Conservation (phyloP, 2,797 vertebrate genomes). For the Sebastes oblongus region DNA sequence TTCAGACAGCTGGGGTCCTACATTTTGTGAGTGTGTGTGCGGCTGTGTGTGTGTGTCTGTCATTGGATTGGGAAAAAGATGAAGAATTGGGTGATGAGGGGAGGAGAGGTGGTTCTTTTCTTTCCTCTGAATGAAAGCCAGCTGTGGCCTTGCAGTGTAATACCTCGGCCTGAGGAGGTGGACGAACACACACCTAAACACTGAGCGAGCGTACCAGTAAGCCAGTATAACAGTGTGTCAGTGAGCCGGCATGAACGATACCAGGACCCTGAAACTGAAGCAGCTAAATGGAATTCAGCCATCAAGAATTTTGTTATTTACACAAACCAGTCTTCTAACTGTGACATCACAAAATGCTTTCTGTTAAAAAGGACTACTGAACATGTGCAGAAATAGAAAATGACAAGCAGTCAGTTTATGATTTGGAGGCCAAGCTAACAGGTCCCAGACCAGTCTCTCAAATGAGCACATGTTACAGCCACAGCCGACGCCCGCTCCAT, state of each 20-base stretch:
- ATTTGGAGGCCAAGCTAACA: neutral
- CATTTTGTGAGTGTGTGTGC: neutral
- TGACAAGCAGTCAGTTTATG: neutral
- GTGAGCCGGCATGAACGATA: neutral
- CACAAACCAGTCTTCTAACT: too few species aligned
- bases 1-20: conserved; percentile 68
- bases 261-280: neutral
- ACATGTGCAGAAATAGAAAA: too few species aligned
- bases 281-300: too few species aligned
- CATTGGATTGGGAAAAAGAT: neutral
- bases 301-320: neutral
- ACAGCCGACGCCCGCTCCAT: too few species aligned
- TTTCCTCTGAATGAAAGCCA: conserved; percentile 68
- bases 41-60: neutral
- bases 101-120: conserved; percentile 49
- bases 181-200: conserved; percentile 5
- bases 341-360: too few species aligned
- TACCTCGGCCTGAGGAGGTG: conserved; percentile 47
- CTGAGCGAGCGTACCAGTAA: neutral
- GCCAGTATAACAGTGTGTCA: neutral
- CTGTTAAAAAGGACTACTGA: too few species aligned
- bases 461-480: too few species aligned
- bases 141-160: conserved; percentile 58
- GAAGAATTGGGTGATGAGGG: conserved; percentile 35
- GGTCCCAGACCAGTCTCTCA: too few species aligned